phyloP scores from a whole-genome alignment of 2,888 invertebrate genomes.

The Phortica okadai region DNA sequence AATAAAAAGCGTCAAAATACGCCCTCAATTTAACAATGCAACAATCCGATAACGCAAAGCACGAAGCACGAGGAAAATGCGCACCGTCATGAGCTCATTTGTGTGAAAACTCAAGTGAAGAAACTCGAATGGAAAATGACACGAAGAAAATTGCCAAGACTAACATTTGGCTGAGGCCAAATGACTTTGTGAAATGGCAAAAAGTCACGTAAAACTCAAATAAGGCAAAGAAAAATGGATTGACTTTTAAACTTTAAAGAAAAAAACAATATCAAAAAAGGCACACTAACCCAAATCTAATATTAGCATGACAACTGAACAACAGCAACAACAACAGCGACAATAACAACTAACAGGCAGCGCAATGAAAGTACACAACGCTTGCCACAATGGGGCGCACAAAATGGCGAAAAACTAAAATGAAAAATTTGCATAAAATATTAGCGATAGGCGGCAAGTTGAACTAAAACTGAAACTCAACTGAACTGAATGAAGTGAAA shows the following conservation, averaged over 20 bases:
- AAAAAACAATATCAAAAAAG: neutral
- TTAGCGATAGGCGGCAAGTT: constrained; percentile 6
- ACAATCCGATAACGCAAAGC: no score
- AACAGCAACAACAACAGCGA: neutral
- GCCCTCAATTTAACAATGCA: no score
- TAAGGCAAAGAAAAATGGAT: constrained; percentile 16
- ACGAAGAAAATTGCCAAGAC: neutral
- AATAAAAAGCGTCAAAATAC: neutral
- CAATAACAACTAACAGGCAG: neutral
- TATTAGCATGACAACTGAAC: constrained; percentile 4
- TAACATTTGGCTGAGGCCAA: constrained; percentile 3
- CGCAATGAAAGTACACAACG: neutral
- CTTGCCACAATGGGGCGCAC: no score
- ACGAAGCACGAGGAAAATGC: no score
- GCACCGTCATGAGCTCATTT: no score
- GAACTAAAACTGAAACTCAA: neutral
- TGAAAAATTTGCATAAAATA: constrained; percentile 29
- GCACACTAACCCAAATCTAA: constrained; percentile 30
- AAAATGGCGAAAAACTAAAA: neutral
- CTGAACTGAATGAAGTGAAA: no score
- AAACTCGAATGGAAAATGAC: neutral
- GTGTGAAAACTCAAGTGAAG: no score
- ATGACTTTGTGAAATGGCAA: constrained; percentile 28
- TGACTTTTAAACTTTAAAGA: constrained; percentile 30
- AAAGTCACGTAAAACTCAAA: constrained; percentile 24